A percentile compares a stretch with the other conserved stretches of the same genome.
phyloP scores from a whole-genome alignment of 1,140 invertebrate genomes.

The Drosophila neocordata region DNA sequence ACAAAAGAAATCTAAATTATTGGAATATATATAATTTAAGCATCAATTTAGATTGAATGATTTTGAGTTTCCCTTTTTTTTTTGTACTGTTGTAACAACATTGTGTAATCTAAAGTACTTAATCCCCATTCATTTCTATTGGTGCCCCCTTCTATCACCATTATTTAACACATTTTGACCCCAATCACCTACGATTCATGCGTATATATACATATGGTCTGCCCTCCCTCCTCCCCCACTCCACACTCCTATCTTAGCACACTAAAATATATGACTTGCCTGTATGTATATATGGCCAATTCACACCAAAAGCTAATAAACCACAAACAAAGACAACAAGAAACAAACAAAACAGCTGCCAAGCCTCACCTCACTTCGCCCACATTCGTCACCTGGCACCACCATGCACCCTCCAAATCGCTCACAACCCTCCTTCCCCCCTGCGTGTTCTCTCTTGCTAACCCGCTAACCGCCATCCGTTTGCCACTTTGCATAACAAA shows the following conservation, averaged over 20 bases:
- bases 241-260: neutral
- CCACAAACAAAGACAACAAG: constrained; percentile 16
- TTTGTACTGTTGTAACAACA: no score
- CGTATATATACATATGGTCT: no score
- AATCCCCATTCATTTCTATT: neutral
- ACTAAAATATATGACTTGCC: neutral
- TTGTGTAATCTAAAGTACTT: neutral
- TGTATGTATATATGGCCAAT: constrained; percentile 27
- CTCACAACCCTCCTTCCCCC: no score
- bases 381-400: neutral
- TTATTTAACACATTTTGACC: constrained; percentile 1
- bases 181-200: constrained; percentile 6
- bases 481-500: constrained; percentile 78
- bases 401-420: neutral
- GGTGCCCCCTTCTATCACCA: neutral
- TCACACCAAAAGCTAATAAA: constrained; percentile 36
- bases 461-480: constrained; percentile 45
- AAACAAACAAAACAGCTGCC: constrained; percentile 48
- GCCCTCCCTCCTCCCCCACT: neutral
- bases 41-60: no score
- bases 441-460: no score
- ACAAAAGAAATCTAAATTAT: no score
- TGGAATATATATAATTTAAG: no score
- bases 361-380: constrained; percentile 36
- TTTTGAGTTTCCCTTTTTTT: no score